Percentiles rank a stretch among this genome's conserved stretches.
Conservation (phyloP, 2,888 invertebrate species). For the Stenurella melanura region DNA sequence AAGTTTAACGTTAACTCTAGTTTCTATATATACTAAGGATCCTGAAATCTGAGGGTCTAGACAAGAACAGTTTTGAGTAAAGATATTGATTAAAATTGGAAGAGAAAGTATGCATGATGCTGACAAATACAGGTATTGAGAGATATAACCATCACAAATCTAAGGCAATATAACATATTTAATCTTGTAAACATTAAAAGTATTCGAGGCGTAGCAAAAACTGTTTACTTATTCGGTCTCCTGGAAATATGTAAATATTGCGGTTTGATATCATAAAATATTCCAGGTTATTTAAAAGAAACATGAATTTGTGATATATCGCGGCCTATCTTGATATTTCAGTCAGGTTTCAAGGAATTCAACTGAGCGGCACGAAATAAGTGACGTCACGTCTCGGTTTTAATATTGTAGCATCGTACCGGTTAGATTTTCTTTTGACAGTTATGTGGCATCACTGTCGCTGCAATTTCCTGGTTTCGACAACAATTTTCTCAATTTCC, state of each 20-base stretch:
- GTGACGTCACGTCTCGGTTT: constrained; percentile 20
- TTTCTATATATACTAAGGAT: no score
- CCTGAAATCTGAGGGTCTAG: no score
- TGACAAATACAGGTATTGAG: background rate
- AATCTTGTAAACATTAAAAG: constrained; percentile 16
- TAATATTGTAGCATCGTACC: background rate
- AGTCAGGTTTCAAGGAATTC: constrained; percentile 27
- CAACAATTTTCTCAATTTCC: background rate
- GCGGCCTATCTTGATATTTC: constrained; percentile 28
- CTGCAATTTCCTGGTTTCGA: constrained; percentile 6
- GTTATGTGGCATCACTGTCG: constrained; percentile 14
- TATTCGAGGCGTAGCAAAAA: constrained; percentile 6
- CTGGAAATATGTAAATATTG: constrained; percentile 23
- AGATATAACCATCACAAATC: constrained; percentile 9
- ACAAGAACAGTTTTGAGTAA: background rate
- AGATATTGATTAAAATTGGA: background rate
- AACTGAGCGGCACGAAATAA: constrained; percentile 11
- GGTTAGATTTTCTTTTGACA: constrained; percentile 18
- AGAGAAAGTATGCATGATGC: background rate
- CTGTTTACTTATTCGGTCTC: constrained; percentile 19
- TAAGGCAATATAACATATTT: constrained; percentile 7
- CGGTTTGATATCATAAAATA: constrained; percentile 20
- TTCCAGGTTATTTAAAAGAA: constrained; percentile 24
- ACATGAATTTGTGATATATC: constrained; percentile 20
- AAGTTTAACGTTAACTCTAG: no score